These are phyloP conservation scores for Meta bourneti DNA, from an alignment of 2,888 invertebrate species.

Conservation along the genomic window DNA sequence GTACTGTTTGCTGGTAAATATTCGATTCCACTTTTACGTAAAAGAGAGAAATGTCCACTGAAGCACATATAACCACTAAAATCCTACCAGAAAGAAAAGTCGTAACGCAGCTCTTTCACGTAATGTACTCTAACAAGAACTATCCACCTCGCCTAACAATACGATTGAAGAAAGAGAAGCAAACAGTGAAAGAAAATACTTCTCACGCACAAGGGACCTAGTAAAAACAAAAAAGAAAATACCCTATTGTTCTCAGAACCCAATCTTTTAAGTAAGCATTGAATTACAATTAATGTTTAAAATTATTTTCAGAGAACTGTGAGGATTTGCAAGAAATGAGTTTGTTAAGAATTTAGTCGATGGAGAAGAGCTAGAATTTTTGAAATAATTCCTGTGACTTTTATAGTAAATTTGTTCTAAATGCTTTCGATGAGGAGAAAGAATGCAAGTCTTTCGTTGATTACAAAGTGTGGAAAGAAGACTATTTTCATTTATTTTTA, in stretches of 20 bases:
- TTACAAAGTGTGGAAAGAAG: no score
- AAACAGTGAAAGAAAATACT: background rate
- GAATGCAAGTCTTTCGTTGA: no score
- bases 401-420: no score
- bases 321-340: background rate
- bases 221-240: background rate
- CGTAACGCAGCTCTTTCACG: constrained; percentile 28
- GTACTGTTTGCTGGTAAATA: background rate
- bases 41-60: background rate
- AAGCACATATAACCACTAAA: constrained; percentile 23
- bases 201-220: background rate
- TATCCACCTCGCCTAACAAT: constrained; percentile 32
- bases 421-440: no score
- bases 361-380: no score
- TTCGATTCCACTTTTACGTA: background rate
- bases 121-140: constrained; percentile 59
- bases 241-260: background rate
- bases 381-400: no score
- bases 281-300: background rate
- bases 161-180: background rate
- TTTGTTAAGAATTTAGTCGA: no score
- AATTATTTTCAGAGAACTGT: background rate
- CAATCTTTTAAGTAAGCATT: background rate
- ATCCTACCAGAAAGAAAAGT: constrained; percentile 14
- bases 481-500: no score